A percentile compares a stretch with the other conserved stretches of the same genome.
Conservation (phyloP, 2,113 vertebrate genomes). For the Pimephales promelas region DNA sequence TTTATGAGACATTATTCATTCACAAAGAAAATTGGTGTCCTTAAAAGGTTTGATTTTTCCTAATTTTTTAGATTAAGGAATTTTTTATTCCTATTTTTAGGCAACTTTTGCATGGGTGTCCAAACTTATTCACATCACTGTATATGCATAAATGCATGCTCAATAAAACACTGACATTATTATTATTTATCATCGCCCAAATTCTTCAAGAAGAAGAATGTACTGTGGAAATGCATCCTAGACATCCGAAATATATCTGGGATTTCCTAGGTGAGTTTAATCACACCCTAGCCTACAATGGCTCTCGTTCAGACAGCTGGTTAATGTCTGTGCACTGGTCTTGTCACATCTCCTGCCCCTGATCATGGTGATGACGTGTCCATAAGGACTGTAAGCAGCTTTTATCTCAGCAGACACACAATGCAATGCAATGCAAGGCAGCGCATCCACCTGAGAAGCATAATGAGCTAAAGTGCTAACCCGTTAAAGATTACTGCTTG, state of each 20-base stretch:
- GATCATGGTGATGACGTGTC: conserved; percentile 41
- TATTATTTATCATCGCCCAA: neutral
- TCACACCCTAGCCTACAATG: conserved; percentile 36
- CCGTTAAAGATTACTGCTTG: neutral
- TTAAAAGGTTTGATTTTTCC: too few relatives aligned
- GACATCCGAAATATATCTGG: neutral
- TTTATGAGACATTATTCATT: too few relatives aligned
- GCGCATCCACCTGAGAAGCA: neutral
- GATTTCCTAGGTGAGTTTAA: conserved; percentile 16
- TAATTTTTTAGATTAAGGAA: too few relatives aligned
- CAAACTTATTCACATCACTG: too few relatives aligned
- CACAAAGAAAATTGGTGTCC: too few relatives aligned
- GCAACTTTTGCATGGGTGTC: too few relatives aligned
- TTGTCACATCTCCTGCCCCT: conserved; percentile 58
- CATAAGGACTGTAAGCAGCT: conserved; percentile 53
- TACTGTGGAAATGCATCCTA: neutral
- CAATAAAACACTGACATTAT: neutral
- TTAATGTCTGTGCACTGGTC: conserved; percentile 58
- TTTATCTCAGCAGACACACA: conserved; percentile 44
- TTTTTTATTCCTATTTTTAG: too few relatives aligned
- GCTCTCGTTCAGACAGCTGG: conserved; percentile 62
- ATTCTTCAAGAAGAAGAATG: neutral
- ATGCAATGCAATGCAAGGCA: conserved; percentile 1
- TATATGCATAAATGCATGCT: neutral
- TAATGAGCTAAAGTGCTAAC: neutral